phyloP scores from a whole-genome alignment of 2,797 vertebrate species.

The Oryzias sinensis region DNA sequence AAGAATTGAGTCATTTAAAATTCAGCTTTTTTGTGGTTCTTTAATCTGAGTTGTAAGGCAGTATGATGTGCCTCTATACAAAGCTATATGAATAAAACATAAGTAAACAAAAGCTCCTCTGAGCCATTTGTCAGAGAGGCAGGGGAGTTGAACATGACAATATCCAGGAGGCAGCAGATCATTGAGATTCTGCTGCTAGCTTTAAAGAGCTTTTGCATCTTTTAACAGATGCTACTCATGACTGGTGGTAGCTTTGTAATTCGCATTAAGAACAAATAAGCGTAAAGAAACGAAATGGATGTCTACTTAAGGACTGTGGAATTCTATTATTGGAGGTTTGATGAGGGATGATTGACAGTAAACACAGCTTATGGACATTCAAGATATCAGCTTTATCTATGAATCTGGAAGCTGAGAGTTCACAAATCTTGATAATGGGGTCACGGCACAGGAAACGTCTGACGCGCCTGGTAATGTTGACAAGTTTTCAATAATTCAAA shows the following conservation, averaged over 20 bases:
- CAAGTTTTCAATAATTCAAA: constrained; percentile 1
- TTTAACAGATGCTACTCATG: not conserved
- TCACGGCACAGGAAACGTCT: not conserved
- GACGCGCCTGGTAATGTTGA: not conserved
- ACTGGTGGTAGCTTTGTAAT: constrained; percentile 9
- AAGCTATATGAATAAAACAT: constrained; percentile 49
- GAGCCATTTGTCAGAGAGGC: constrained; percentile 41
- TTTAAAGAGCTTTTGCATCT: not conserved
- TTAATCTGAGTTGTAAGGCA: constrained; percentile 28
- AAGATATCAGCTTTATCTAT: constrained; percentile 25
- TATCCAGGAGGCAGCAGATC: constrained; percentile 29
- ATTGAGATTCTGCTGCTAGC: constrained; percentile 1
- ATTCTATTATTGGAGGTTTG: constrained; percentile 40
- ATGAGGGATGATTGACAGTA: constrained; percentile 19
- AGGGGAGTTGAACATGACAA: constrained; percentile 46
- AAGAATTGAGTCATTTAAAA: constrained; percentile 10
- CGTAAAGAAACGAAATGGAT: no score
- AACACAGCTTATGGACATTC: constrained; percentile 42
- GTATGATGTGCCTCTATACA: constrained; percentile 8
- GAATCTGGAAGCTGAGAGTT: constrained; percentile 28
- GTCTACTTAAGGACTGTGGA: no score
- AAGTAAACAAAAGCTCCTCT: constrained; percentile 42
- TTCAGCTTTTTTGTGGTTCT: constrained; percentile 14
- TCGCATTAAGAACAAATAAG: constrained; percentile 5
- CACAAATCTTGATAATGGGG: constrained; percentile 8